These are phyloP conservation scores for Pseudochirops cupreus DNA, from an alignment of 2,797 vertebrate genomes.

Conservation along the genomic window DNA sequence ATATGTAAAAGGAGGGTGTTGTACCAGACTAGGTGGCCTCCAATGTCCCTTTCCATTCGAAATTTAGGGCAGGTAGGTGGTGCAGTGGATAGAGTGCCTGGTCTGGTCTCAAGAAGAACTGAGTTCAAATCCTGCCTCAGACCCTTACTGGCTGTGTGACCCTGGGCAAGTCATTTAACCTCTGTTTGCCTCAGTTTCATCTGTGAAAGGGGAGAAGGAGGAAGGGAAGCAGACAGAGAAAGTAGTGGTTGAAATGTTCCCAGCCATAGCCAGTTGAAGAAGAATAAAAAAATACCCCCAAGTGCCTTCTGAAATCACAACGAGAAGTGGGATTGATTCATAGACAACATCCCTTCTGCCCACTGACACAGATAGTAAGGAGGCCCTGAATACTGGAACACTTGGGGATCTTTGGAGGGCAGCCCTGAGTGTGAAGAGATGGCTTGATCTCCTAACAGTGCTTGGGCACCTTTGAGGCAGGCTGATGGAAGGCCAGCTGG, in stretches of 20 bases:
- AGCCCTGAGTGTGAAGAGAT: background rate
- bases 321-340: background rate
- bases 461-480: background rate
- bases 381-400: background rate
- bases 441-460: background rate
- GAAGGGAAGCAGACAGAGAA: background rate
- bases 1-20: too few species aligned
- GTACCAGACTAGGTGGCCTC: too few species aligned
- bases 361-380: background rate
- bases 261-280: background rate
- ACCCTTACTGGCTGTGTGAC: background rate
- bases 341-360: background rate
- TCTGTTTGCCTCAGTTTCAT: background rate
- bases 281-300: background rate
- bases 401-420: background rate
- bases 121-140: background rate
- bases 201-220: too few species aligned
- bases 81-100: too few species aligned
- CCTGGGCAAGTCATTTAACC: background rate
- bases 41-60: too few species aligned
- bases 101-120: background rate
- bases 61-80: too few species aligned
- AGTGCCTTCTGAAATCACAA: background rate
- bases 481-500: background rate
- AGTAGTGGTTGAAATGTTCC: background rate